Conservation (phyloP, 2,888 invertebrate genomes). For the Copidosoma aretas region DNA sequence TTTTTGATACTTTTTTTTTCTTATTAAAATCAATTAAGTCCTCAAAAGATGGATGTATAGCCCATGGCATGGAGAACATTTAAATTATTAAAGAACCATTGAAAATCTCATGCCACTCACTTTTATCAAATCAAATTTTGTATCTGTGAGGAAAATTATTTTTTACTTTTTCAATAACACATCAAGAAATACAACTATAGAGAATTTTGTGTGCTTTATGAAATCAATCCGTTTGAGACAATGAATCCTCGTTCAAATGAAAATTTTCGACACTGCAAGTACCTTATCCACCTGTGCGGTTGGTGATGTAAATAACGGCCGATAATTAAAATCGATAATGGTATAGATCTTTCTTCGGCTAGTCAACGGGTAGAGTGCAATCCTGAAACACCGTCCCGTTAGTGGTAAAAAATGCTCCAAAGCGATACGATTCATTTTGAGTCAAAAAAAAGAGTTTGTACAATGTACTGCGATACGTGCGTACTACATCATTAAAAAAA, state of each 20-base stretch:
- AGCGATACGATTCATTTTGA: slow-evolving; percentile 41
- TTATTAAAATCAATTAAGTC: not conserved
- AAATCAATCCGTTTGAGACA: slow-evolving; percentile 4
- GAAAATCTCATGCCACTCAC: slow-evolving; percentile 8
- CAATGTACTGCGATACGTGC: slow-evolving; percentile 13
- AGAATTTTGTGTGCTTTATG: not conserved
- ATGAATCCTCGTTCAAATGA: slow-evolving; percentile 9
- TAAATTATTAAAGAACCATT: slow-evolving; percentile 21
- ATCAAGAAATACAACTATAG: not conserved
- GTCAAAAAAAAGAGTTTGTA: slow-evolving; percentile 43
- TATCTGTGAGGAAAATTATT: slow-evolving; percentile 11
- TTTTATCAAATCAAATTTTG: slow-evolving; percentile 13
- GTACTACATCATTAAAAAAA: no score
- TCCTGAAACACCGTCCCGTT: slow-evolving; percentile 46
- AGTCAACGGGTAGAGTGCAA: slow-evolving; percentile 56
- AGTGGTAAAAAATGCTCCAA: slow-evolving; percentile 49
- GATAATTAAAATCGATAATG: slow-evolving; percentile 42
- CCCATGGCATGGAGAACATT: not conserved
- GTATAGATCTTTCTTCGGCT: slow-evolving; percentile 50
- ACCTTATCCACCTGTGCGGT: slow-evolving; percentile 30
- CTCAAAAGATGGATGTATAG: not conserved
- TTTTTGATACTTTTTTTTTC: slow-evolving; percentile 16
- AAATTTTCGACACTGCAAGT: slow-evolving; percentile 13
- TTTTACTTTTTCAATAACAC: slow-evolving; percentile 22
- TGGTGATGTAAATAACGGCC: slow-evolving; percentile 8